Evolutionary conservation across 2,113 vertebrate genomes (phyloP), one percentile per base, ranked within the genome.

Genomic region (Ochotona curzoniae): DNA sequence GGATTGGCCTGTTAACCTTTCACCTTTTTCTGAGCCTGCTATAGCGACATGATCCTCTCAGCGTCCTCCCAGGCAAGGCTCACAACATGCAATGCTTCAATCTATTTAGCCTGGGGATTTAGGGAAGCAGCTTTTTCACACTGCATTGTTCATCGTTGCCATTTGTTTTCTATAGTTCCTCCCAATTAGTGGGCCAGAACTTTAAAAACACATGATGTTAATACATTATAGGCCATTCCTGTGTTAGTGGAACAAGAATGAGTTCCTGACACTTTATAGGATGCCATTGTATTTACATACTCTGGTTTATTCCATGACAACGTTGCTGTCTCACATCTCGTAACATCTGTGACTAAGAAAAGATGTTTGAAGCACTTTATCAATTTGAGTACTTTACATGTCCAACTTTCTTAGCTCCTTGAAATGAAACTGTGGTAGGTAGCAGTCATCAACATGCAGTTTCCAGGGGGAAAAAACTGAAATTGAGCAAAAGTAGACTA

Each of bases 41-140:
- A 8, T 89, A 76, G 84, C 79, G 85, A 83, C 66, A 35, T 87
- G 95, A 97, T 93, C 93, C 93, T 91, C 94, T 97, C 91, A 84
- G 91, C 73, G 49, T 84, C 91, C n/a, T 85, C 90, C 54, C 18
- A 47, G 67, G 93, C 75, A 38, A 84, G 89, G 66, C 81, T 78
- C 30, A 49, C 73, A n/a, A 80, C 49, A 4, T 23, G 20, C 81
- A 49, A 61, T 86, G 66, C 95, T 94, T 95, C 87, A 89, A 63
- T 94, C 95, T 97, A 57, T 97, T 96, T 96, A 96, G 93, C 95
- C 91, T 96, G 95, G 73, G 95, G 97, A 97, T 97, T 96, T 96
- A 67, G 64, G 91, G 70, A 96, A 87, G 84, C 93, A 70, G 95
- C 89, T 97, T 93, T 94, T 92, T 76, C 67, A 84, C 9, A 3